Evolutionary conservation across 2,113 vertebrate genomes (phyloP).

Genomic region (Passer domesticus): DNA sequence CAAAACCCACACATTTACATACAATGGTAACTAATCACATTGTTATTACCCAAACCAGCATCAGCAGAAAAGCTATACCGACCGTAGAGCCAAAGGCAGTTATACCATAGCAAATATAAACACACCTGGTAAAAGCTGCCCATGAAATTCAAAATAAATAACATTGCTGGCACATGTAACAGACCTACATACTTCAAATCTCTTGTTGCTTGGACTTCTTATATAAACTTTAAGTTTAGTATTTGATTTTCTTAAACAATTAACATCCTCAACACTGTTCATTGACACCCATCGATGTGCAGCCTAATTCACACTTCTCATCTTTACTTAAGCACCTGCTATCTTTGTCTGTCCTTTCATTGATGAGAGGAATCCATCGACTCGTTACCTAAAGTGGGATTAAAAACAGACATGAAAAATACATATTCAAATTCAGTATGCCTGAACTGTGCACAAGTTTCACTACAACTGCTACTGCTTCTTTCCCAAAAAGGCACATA

Average conservation of each 20-base stretch:
- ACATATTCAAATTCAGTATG: background rate
- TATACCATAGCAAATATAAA: background rate
- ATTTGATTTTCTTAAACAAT: conserved; percentile 40
- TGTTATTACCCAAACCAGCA: background rate
- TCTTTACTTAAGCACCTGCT: conserved; percentile 85
- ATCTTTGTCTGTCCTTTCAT: conserved; percentile 96
- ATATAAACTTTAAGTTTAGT: conserved; percentile 42
- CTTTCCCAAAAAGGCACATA: background rate
- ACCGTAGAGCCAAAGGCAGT: background rate
- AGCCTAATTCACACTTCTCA: conserved; percentile 36
- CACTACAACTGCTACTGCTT: background rate
- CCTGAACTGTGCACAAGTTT: background rate
- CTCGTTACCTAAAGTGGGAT: conserved; percentile 87
- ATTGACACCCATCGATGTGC: conserved; percentile 3
- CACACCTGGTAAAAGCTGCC: conserved; percentile 23
- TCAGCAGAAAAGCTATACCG: background rate
- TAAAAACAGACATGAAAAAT: conserved; percentile 19
- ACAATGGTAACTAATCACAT: background rate
- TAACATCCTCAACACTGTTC: conserved; percentile 29
- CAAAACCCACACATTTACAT: background rate
- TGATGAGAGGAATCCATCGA: conserved; percentile 98
- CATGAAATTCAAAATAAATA: conserved; percentile 4
- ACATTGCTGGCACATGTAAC: background rate
- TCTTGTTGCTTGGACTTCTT: conserved; percentile 41
- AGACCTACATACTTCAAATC: conserved; percentile 39